Conservation (phyloP, 2,888 invertebrate genomes). For the Orthosia gothica region DNA sequence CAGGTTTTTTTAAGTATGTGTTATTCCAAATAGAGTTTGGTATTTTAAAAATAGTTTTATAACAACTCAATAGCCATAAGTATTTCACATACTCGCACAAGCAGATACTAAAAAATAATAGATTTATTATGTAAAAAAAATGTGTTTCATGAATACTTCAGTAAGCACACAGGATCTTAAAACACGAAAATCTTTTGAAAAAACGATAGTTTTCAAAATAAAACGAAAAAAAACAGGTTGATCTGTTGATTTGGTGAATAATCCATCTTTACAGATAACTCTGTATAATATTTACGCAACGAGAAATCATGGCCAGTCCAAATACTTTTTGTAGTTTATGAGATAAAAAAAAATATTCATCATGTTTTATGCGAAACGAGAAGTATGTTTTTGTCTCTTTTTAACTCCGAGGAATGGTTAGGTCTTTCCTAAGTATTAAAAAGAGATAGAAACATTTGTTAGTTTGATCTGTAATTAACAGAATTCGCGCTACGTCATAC, state of each 20-base stretch:
- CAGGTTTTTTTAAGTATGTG: no score
- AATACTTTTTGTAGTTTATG: not conserved
- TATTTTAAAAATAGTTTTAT: no score
- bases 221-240: not conserved
- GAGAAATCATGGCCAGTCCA: no score
- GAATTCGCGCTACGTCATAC: not conserved
- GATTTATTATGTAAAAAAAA: no score
- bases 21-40: no score
- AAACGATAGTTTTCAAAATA: not conserved
- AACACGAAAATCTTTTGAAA: not conserved
- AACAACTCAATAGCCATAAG: not conserved
- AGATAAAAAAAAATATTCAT: no score
- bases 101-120: not conserved
- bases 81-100: conserved; percentile 1
- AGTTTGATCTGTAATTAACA: not conserved
- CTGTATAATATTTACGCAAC: not conserved
- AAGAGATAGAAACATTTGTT: not conserved
- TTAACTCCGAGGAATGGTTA: not conserved
- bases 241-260: not conserved
- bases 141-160: not conserved
- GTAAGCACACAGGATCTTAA: no score
- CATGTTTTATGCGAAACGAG: not conserved
- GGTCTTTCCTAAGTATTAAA: not conserved
- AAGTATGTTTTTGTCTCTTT: not conserved
- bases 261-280: not conserved